Conservation (phyloP, 2,888 invertebrate genomes). For the Ceriagrion tenellum region DNA sequence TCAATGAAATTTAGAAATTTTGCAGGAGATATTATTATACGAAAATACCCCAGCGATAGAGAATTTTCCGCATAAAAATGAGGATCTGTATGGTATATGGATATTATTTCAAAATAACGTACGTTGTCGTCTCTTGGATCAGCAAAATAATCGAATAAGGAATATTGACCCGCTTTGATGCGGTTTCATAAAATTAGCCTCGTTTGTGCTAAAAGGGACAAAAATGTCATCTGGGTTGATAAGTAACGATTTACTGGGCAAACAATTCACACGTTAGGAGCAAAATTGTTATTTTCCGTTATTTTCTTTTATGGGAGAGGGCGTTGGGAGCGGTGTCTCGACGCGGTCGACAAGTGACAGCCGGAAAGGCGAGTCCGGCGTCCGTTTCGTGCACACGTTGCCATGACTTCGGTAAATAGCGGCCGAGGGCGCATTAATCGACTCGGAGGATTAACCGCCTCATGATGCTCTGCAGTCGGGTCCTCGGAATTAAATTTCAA, state of each 20-base stretch:
- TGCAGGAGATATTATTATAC: too few species aligned
- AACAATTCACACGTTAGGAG: neutral
- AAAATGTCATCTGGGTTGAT: neutral
- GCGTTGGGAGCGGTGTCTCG: neutral
- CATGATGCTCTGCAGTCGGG: neutral
- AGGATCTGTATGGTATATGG: too few species aligned
- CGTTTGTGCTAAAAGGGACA: too few species aligned
- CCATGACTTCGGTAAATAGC: neutral
- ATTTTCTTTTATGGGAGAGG: too few species aligned
- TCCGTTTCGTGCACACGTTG: neutral
- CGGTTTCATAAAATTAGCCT: too few species aligned
- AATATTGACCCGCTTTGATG: too few species aligned
- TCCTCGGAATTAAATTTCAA: neutral
- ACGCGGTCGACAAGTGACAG: neutral
- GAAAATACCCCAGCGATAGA: too few species aligned
- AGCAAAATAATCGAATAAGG: too few species aligned
- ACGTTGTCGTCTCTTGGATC: too few species aligned
- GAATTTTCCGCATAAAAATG: too few species aligned
- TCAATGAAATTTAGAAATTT: too few species aligned
- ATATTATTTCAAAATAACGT: too few species aligned
- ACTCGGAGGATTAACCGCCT: neutral
- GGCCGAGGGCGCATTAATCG: neutral
- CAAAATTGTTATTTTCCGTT: neutral
- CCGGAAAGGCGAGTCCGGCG: neutral
- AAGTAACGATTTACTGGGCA: neutral